These are phyloP conservation scores for Neotoma lepida DNA, from an alignment of 2,113 vertebrate genomes.

Conservation along the genomic window DNA sequence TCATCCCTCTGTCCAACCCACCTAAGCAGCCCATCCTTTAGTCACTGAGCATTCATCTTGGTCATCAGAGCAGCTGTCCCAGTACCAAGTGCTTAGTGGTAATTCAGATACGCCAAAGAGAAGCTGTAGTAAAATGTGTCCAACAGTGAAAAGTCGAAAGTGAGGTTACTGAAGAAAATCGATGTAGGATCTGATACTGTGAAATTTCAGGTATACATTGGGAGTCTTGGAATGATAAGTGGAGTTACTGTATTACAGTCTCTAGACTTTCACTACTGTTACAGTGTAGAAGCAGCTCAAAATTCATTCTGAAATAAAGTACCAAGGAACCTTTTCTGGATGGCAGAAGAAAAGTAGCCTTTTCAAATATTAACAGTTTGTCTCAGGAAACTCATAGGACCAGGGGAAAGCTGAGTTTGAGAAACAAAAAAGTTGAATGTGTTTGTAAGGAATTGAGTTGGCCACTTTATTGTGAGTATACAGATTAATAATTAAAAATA, in stretches of 20 bases:
- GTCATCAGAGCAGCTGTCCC: neutral
- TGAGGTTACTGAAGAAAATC: neutral
- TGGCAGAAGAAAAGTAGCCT: neutral
- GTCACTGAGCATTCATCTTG: neutral
- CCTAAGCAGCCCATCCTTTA: neutral
- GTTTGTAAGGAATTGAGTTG: conserved; percentile 26
- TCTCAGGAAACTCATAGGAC: neutral
- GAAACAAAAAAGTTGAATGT: neutral
- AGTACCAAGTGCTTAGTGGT: neutral
- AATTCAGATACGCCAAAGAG: neutral
- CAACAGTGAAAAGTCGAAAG: neutral
- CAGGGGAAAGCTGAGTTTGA: neutral
- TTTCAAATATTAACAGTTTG: conserved; percentile 18
- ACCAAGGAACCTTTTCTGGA: neutral
- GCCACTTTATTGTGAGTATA: conserved; percentile 36
- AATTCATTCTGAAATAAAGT: conserved; percentile 32
- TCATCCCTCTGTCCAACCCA: neutral
- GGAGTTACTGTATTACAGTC: neutral
- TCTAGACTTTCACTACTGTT: neutral
- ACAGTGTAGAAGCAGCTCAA: conserved; percentile 13
- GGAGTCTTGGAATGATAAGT: neutral
- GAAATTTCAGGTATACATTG: neutral
- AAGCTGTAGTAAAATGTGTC: neutral
- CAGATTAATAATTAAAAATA: conserved; percentile 10
- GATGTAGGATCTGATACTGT: neutral